Evolutionary conservation across 2,113 vertebrate genomes (phyloP), one percentile per base, ranked within the genome.

Genomic region (Promerops cafer): DNA sequence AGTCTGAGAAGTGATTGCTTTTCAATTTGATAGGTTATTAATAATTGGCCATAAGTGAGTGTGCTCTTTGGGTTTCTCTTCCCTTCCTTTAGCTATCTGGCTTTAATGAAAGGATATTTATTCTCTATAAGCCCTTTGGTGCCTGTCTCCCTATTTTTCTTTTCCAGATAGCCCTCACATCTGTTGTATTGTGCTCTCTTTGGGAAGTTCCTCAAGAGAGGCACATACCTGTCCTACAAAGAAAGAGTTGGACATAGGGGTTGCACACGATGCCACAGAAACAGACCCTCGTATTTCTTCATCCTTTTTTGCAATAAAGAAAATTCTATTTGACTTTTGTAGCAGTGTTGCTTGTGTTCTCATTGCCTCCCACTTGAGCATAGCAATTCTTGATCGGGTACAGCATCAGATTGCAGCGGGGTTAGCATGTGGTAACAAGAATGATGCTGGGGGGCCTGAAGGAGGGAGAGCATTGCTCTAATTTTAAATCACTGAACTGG

Each of bases 331-430:
- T 69, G 33, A 40, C 65, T 83, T 96, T 42, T 85, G 83, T 52
- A 64, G 40, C 53, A 28, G 40, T 35, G 14, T 74, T 77, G 45
- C 64, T 72, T 80, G 27, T 52, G 61, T 37, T 94, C 89, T 74
- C 56, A 57, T 74, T 93, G 63, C 90, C 95, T 96, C 96, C 96
- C 88, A 96, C 95, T 93, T 87, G 3, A 88, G 19, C 64, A 92
- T 72, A 92, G 82, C 82, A 54, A 61, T 85, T 37, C 30, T 97
- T 28, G 42, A 40, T 76, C 0, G 31, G 47, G 83, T 57, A 81
- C 75, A 93, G 92, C 94, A 97, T 94, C 93, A 94, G 50, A 56
- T 95, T 92, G 65, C 96, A 97, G 84, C 16, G 37, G 68, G 89
- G 93, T 86, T 59, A 96, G 86, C 91, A 86, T 83, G 87, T 94